phyloP scores from a whole-genome alignment of 2,113 vertebrate genomes.

The Furnarius figulus region DNA sequence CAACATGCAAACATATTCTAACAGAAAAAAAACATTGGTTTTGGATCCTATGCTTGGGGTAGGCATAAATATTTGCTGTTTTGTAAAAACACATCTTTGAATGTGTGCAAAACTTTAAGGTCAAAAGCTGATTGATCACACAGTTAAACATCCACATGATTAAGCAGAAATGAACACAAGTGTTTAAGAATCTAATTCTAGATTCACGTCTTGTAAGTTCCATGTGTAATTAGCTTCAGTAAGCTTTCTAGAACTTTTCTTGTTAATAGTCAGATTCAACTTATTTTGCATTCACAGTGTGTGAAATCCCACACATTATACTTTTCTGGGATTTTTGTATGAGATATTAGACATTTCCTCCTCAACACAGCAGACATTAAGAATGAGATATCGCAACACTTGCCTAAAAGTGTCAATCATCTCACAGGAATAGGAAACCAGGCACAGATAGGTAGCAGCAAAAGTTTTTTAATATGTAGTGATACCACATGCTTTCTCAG shows the following conservation, averaged over 20 bases:
- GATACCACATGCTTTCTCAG: neutral
- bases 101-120: neutral
- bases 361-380: neutral
- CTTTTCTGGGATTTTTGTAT: neutral
- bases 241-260: neutral
- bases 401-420: neutral
- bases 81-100: neutral
- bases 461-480: neutral
- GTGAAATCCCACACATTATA: neutral
- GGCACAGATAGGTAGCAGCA: neutral
- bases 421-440: neutral
- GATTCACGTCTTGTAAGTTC: neutral
- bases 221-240: neutral
- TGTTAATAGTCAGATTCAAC: neutral
- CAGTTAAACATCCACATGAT: neutral
- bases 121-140: neutral
- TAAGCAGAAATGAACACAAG: neutral
- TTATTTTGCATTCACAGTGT: neutral
- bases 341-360: neutral
- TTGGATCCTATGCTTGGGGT: neutral
- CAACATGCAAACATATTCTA: rapidly evolving
- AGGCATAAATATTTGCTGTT: neutral
- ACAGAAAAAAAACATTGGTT: neutral
- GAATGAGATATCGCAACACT: neutral
- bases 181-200: neutral